A percentile compares a stretch with the other conserved stretches of the same genome.
phyloP scores from a whole-genome alignment of 2,888 invertebrate genomes.

The Zonitis immaculata region DNA sequence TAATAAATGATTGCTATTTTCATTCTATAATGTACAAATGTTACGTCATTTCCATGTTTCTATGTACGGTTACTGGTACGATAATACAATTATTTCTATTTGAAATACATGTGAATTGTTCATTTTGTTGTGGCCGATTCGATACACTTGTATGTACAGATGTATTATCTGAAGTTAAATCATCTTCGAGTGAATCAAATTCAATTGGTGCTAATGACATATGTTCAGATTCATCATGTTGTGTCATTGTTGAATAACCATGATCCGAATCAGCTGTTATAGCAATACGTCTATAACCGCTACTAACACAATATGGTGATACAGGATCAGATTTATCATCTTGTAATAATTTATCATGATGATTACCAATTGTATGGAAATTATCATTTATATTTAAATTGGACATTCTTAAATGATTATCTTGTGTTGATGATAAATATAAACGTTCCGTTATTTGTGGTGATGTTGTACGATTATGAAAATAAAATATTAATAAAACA shows the following conservation, averaged over 20 bases:
- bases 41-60: constrained; percentile 74
- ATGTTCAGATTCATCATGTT: constrained; percentile 83
- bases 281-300: constrained; percentile 71
- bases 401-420: constrained; percentile 63
- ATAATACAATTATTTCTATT: constrained; percentile 59
- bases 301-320: constrained; percentile 83
- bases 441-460: constrained; percentile 46
- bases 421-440: constrained; percentile 52
- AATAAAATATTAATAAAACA: constrained; percentile 62
- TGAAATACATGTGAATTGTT: constrained; percentile 39
- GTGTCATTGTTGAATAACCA: constrained; percentile 92
- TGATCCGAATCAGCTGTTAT: constrained; percentile 84
- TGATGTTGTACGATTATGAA: constrained; percentile 66
- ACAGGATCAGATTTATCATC: constrained; percentile 62
- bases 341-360: constrained; percentile 63
- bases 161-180: constrained; percentile 58
- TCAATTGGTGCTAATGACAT: constrained; percentile 70
- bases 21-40: constrained; percentile 7
- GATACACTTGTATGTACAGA: constrained; percentile 54
- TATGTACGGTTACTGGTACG: constrained; percentile 86
- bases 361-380: constrained; percentile 59
- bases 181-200: constrained; percentile 54
- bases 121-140: constrained; percentile 33
- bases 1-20: neutral
- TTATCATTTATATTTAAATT: constrained; percentile 68